Evolutionary conservation across 1,140 invertebrate species (phyloP).

Genomic region (Listronotus bonariensis): DNA sequence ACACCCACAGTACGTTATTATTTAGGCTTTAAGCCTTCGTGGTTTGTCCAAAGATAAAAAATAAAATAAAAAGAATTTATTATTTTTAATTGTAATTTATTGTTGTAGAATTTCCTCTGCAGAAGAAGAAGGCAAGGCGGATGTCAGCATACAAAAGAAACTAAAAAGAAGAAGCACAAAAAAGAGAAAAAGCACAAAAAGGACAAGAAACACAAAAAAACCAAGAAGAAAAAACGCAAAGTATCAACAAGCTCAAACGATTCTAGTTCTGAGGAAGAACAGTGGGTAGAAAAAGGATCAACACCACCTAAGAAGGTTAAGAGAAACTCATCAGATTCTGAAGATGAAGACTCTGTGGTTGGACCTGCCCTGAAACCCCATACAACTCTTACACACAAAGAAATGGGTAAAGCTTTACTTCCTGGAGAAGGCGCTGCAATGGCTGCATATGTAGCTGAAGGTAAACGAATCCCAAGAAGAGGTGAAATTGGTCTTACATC

Average conservation of each 20-base stretch:
- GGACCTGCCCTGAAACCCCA: constrained; percentile 74
- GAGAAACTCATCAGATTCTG: constrained; percentile 49
- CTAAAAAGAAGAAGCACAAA: constrained; percentile 53
- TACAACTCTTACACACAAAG: constrained; percentile 73
- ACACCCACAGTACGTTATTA: no score
- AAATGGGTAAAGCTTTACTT: constrained; percentile 87
- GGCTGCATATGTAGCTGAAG: constrained; percentile 98
- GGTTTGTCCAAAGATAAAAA: no score
- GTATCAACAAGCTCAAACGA: constrained; percentile 40
- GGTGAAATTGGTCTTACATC: constrained; percentile 98
- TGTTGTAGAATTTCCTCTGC: constrained; percentile 41
- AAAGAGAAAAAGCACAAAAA: constrained; percentile 60
- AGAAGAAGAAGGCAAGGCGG: constrained; percentile 64
- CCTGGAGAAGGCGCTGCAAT: constrained; percentile 97
- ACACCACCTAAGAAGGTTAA: constrained; percentile 42
- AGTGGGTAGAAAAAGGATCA: constrained; percentile 73
- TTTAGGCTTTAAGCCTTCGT: no score
- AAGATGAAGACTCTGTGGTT: constrained; percentile 64
- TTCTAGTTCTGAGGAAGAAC: constrained; percentile 53
- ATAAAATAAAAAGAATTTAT: no score
- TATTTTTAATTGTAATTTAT: constrained; percentile 5
- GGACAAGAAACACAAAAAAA: constrained; percentile 57
- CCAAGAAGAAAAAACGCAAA: constrained; percentile 56
- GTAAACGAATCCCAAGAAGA: constrained; percentile 95
- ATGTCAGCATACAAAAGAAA: constrained; percentile 48